phyloP scores from a whole-genome alignment of 2,113 vertebrate genomes.

The Lota lota region DNA sequence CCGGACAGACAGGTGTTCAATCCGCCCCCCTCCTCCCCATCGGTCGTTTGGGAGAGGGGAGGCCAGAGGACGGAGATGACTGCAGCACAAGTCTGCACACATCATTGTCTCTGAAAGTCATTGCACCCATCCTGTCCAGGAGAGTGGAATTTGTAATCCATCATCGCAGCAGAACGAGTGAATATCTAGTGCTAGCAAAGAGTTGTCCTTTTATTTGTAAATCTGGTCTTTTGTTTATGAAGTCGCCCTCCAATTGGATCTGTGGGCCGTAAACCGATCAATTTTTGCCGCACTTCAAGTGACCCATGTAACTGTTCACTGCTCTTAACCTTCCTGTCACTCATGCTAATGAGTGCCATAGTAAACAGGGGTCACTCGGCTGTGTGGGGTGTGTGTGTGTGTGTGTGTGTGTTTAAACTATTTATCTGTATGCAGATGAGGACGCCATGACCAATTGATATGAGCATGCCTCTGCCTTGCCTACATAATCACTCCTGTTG shows the following conservation, averaged over 20 bases:
- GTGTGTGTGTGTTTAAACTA: not conserved
- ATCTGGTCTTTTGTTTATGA: conserved; percentile 41
- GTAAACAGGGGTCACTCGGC: conserved; percentile 14
- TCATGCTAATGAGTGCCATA: conserved; percentile 50
- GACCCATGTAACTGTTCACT: conserved; percentile 38
- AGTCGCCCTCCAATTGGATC: conserved; percentile 13
- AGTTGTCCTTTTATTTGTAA: conserved; percentile 22
- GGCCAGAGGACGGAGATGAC: conserved; percentile 1
- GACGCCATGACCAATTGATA: not conserved
- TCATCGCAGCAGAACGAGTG: conserved; percentile 37
- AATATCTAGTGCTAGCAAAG: conserved; percentile 35
- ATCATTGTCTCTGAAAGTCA: conserved; percentile 29
- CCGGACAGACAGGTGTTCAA: conserved; percentile 15
- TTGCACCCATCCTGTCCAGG: conserved; percentile 21
- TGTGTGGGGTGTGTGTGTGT: not conserved
- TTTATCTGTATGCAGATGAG: not conserved
- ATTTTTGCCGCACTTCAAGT: conserved; percentile 45
- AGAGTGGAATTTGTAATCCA: conserved; percentile 34
- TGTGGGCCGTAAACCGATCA: conserved; percentile 19
- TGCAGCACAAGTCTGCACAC: conserved; percentile 19
- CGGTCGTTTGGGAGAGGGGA: conserved; percentile 6
- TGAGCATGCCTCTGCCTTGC: not conserved
- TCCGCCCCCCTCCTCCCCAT: not conserved
- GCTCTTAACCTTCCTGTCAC: conserved; percentile 52
- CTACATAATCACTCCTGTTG: not conserved